Base-by-base conservation (phyloP, 2,888 invertebrate genomes). In the Lasius platythorax region DNA sequence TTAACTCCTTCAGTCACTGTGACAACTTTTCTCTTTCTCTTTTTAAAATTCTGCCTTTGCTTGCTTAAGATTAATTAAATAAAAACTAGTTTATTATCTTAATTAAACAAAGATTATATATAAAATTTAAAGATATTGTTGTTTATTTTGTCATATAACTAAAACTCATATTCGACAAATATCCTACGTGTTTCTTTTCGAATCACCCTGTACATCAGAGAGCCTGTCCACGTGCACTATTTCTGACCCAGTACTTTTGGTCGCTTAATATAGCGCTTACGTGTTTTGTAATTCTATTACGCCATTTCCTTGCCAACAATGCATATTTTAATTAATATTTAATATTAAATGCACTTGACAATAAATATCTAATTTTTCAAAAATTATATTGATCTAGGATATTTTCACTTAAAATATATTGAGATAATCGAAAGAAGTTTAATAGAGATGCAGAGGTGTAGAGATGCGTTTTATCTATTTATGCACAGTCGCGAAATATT, bases 231-330 rank as follows among this genome's bases (percentile, higher is more conserved):
- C n/a, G 37, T 78, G 56, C 23, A 68, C 58, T 68, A 78, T 78
- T 78, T 68, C 56, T 58, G 28, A 43, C 53, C 30, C n/a, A 37
- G 40, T 30, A 53, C 68, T 68, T 78, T 78, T 78, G 70, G 68
- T 56, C 43, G 68, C 78, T 78, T 78, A 68, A 68, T 78, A 78
- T 78, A 68, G 56, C 56, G 68, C 56, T 78, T 78, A 78, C 68
- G 43, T 43, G 15, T 53, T 43, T 78, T 68, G 30, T 40, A 18
- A 43, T 40, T 33, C 15, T 37, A 18, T 53, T 23, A 37, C 18
- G 3, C 5, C 15, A 37, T 67, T 40, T 40, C 1, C n/a, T 40
- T n/a, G 23, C 9, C 12, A 72, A 53, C 37, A 37, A 23, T 53
- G 3, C 33, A 37, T 37, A 72, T 15, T 56, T 28, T 8, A 23